These are phyloP conservation scores for Drosophila paucipuncta DNA, from an alignment of 2,888 invertebrate genomes.

Conservation along the genomic window DNA sequence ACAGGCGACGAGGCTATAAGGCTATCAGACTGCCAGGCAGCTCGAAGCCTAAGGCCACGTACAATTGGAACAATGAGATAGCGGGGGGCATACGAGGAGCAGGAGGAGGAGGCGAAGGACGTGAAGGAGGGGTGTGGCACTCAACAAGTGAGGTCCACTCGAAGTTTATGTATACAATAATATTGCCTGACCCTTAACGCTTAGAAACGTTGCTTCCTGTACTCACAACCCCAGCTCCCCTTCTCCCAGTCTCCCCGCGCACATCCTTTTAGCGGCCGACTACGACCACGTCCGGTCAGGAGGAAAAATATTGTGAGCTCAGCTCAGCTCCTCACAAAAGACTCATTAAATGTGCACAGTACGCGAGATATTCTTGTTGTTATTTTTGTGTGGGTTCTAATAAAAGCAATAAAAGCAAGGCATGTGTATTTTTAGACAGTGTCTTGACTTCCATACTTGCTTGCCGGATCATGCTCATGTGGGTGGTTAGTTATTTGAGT, in stretches of 20 bases:
- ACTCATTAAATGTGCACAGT: conserved; percentile 72
- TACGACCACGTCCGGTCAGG: conserved; percentile 71
- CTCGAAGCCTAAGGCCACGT: conserved; percentile 25
- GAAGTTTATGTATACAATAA: conserved; percentile 72
- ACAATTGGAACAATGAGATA: conserved; percentile 40
- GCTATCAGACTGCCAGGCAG: conserved; percentile 1
- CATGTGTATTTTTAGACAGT: conserved; percentile 65
- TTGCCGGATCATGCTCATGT: conserved; percentile 33
- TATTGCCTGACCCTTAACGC: conserved; percentile 42
- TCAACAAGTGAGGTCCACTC: conserved; percentile 70
- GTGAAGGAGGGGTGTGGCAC: conserved; percentile 9
- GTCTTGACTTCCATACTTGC: conserved; percentile 46
- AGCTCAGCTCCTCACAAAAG: conserved; percentile 41
- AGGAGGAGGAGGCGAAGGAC: neutral
- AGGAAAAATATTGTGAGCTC: conserved; percentile 45
- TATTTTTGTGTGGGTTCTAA: conserved; percentile 36
- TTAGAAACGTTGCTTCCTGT: conserved; percentile 12
- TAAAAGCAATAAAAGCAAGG: conserved; percentile 62
- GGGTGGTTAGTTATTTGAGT: conserved; percentile 52
- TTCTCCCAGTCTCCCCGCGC: neutral
- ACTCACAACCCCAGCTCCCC: neutral
- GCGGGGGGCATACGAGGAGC: conserved; percentile 8
- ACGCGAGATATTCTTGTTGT: conserved; percentile 41
- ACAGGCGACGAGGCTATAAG: conserved; percentile 49
- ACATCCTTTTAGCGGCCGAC: conserved; percentile 74